Evolutionary conservation across 2,113 vertebrate species (phyloP).

Genomic region (Puntigrus tetrazona): DNA sequence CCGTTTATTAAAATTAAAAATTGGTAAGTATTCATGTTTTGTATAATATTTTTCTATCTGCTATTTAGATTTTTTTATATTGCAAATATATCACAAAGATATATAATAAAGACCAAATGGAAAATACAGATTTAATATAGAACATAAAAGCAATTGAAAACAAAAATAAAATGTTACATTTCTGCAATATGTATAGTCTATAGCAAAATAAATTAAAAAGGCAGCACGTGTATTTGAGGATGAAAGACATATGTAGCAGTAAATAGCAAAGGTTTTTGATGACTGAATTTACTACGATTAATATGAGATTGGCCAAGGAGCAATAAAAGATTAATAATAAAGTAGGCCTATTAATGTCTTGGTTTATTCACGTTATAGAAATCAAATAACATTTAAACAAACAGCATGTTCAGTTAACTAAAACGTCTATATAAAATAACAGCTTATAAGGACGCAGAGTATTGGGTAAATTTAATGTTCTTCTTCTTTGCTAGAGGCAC

Average conservation of each 20-base stretch:
- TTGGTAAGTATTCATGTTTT: not conserved
- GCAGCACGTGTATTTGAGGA: not conserved
- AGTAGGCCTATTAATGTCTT: not conserved
- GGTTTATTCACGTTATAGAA: not conserved
- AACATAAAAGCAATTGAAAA: not conserved
- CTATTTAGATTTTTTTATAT: not conserved
- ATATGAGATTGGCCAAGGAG: not conserved
- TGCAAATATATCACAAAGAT: not conserved
- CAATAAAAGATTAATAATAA: not conserved
- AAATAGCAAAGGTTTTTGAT: not conserved
- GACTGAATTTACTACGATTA: not conserved
- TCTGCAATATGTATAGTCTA: not conserved
- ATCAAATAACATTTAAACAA: not conserved
- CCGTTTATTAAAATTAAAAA: not conserved
- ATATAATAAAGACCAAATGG: not conserved
- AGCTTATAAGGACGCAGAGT: not conserved
- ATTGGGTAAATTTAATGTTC: no score
- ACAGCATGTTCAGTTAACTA: not conserved
- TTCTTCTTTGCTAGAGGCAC: not conserved
- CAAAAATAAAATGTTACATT: not conserved
- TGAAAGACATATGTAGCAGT: not conserved
- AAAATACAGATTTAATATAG: not conserved
- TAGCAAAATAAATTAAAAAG: not conserved
- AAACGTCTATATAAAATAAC: not conserved
- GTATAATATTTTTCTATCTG: not conserved